These are phyloP conservation scores for Drosophila mayri DNA, from an alignment of 1,140 invertebrate species.

Conservation along the genomic window DNA sequence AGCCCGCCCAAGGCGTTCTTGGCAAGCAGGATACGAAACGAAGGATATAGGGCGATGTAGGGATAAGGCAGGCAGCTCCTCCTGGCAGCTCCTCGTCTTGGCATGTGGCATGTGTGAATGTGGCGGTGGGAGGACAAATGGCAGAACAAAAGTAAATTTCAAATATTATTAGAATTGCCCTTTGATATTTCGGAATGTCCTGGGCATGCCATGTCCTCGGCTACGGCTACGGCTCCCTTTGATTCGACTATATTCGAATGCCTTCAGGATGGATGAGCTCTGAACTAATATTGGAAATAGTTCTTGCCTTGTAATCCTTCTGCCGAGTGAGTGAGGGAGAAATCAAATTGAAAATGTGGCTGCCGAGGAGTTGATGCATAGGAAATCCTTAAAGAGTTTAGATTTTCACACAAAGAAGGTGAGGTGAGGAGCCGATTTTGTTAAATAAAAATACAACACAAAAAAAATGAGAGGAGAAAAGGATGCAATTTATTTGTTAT, in stretches of 20 bases:
- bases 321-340: background rate
- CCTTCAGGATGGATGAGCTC: conserved; percentile 39
- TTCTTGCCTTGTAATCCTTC: conserved; percentile 43
- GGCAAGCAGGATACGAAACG: conserved; percentile 31
- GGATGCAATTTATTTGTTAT: no score
- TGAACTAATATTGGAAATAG: conserved; percentile 55
- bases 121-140: conserved; percentile 12
- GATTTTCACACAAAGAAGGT: background rate
- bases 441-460: background rate
- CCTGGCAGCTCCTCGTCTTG: conserved; percentile 5
- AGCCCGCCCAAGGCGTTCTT: conserved; percentile 20
- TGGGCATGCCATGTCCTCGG: conserved; percentile 22
- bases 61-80: background rate
- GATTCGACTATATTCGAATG: conserved; percentile 44
- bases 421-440: background rate
- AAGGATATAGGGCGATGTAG: conserved; percentile 5
- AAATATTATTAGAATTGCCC: conserved; percentile 62
- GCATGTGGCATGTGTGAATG: conserved; percentile 45
- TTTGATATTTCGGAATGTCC: conserved; percentile 57
- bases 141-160: conserved; percentile 55
- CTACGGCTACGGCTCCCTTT: conserved; percentile 13
- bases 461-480: background rate
- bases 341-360: conserved; percentile 14
- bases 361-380: background rate
- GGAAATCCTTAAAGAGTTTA: conserved; percentile 21